Percentiles rank a stretch among this genome's conserved stretches.
These are phyloP conservation scores for Encarsia formosa DNA, from an alignment of 2,888 invertebrate genomes.

Conservation along the genomic window DNA sequence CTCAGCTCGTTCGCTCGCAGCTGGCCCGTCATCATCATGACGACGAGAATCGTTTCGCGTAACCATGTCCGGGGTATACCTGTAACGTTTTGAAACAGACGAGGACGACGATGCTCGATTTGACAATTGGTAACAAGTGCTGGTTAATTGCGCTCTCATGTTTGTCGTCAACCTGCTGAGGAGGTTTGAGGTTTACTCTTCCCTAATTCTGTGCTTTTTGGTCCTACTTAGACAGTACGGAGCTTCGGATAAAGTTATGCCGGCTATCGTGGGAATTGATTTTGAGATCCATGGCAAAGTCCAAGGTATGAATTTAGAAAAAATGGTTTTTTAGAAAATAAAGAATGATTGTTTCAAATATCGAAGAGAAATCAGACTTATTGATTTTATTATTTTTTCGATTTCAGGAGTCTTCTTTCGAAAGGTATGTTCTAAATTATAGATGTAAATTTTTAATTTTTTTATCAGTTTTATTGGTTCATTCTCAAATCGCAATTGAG, in stretches of 20 bases:
- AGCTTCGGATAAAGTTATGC: constrained; percentile 26
- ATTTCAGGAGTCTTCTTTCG: constrained; percentile 50
- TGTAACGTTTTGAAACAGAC: background rate
- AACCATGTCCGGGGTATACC: constrained; percentile 4
- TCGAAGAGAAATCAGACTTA: too few relatives aligned
- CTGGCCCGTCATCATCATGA: too few relatives aligned
- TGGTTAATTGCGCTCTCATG: constrained; percentile 6
- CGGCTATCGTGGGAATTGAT: constrained; percentile 41
- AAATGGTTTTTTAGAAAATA: background rate
- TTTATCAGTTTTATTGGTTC: too few relatives aligned
- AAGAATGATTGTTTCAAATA: too few relatives aligned
- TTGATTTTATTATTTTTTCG: constrained; percentile 19
- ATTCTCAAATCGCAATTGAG: too few relatives aligned
- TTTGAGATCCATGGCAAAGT: constrained; percentile 50
- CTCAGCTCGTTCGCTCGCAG: too few relatives aligned
- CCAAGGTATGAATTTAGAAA: constrained; percentile 39
- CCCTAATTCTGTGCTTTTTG: constrained; percentile 11
- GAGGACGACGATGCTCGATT: too few relatives aligned
- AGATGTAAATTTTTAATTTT: too few relatives aligned
- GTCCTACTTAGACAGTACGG: background rate
- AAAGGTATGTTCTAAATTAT: constrained; percentile 48
- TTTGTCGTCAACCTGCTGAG: constrained; percentile 13
- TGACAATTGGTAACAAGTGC: too few relatives aligned
- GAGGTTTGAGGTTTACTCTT: constrained; percentile 23
- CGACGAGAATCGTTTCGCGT: too few relatives aligned